A percentile compares a stretch with the other conserved stretches of the same genome.
Conservation (phyloP, 2,888 invertebrate genomes). For the Gibbula magus region DNA sequence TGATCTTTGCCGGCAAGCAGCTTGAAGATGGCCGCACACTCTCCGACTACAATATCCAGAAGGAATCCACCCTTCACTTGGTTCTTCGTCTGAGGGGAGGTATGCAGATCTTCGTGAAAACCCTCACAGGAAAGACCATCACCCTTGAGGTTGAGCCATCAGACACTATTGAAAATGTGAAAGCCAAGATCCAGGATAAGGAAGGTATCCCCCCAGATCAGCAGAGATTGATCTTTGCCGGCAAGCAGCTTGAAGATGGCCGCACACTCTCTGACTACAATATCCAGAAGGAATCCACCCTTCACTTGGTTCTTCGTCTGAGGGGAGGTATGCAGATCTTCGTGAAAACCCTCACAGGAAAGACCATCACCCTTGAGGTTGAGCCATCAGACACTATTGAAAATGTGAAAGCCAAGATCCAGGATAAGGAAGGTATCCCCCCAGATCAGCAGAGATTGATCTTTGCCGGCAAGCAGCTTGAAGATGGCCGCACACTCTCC, state of each 20-base stretch:
- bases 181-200: slow-evolving; percentile 79
- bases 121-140: slow-evolving; percentile 73
- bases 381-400: slow-evolving; percentile 94
- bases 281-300: slow-evolving; percentile 95
- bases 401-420: slow-evolving; percentile 85
- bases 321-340: slow-evolving; percentile 88
- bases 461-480: slow-evolving; percentile 95
- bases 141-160: slow-evolving; percentile 82
- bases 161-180: slow-evolving; percentile 95
- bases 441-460: slow-evolving; percentile 90
- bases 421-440: slow-evolving; percentile 77
- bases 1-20: slow-evolving; percentile 96
- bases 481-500: slow-evolving; percentile 92
- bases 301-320: slow-evolving; percentile 91
- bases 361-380: slow-evolving; percentile 72
- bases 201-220: slow-evolving; percentile 82
- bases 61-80: slow-evolving; percentile 92
- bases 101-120: slow-evolving; percentile 82
- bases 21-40: slow-evolving; percentile 94
- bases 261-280: slow-evolving; percentile 94
- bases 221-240: slow-evolving; percentile 93
- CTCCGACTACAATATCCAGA: slow-evolving; percentile 95
- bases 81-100: slow-evolving; percentile 87
- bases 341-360: slow-evolving; percentile 72
- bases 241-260: slow-evolving; percentile 96